Percentiles rank a stretch among this genome's conserved stretches.
Conservation (phyloP, 1,140 invertebrate genomes). For the Tetramorium alpestre region DNA sequence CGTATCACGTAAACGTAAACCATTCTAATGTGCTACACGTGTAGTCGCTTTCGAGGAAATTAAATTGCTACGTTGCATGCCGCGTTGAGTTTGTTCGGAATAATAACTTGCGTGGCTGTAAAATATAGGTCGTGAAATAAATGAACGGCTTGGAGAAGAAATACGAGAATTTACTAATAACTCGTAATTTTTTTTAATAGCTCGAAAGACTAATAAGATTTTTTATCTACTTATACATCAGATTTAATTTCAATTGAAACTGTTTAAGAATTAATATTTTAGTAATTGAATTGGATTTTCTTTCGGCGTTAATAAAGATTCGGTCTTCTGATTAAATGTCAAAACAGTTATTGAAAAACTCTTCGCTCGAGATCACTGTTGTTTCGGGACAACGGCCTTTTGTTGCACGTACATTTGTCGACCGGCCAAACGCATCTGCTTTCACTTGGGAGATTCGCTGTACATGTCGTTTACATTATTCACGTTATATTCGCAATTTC, state of each 20-base stretch:
- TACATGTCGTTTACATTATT: constrained; percentile 43
- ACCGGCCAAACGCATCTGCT: constrained; percentile 48
- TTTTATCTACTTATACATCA: neutral
- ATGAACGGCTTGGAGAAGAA: neutral
- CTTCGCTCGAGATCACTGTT: constrained; percentile 1
- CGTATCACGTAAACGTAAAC: neutral
- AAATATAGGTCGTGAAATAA: constrained; percentile 3
- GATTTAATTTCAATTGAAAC: neutral
- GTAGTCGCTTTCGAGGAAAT: constrained; percentile 10
- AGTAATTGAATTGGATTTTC: neutral
- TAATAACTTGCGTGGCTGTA: neutral
- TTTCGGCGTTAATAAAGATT: neutral
- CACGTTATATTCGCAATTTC: constrained; percentile 28
- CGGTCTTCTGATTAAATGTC: neutral
- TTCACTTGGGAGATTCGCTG: constrained; percentile 28
- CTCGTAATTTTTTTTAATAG: neutral
- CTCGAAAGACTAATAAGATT: neutral
- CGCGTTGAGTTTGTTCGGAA: neutral
- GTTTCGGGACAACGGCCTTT: constrained; percentile 53
- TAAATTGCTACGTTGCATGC: constrained; percentile 2
- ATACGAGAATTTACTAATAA: neutral
- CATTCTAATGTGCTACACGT: constrained; percentile 21
- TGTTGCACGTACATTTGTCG: constrained; percentile 32
- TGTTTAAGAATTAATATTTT: neutral
- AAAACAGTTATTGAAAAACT: constrained; percentile 41